Percentiles rank a stretch among this genome's conserved stretches.
Conservation (phyloP, 1,140 invertebrate species). For the Apis mellifera region DNA sequence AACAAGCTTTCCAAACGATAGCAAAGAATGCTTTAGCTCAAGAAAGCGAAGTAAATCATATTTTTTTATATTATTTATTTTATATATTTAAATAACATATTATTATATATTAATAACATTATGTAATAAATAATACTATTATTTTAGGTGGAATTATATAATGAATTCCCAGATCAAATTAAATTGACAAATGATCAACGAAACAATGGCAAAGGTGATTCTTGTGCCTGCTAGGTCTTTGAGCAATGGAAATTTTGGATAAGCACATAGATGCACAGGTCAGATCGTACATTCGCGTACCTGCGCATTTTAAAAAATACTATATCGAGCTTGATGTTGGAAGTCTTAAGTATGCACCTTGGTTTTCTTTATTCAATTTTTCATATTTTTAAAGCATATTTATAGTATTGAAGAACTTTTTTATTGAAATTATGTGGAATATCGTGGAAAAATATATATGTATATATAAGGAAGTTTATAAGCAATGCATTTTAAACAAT, state of each 20-base stretch:
- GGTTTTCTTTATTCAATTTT: conserved; percentile 40
- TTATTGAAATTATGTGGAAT: conserved; percentile 1
- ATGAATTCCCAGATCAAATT: conserved; percentile 98
- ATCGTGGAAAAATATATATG: not conserved
- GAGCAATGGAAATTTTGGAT: conserved; percentile 66
- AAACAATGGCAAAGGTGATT: conserved; percentile 87
- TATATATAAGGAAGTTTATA: conserved; percentile 32
- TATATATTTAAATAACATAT: conserved; percentile 10
- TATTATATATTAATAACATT: too few species aligned
- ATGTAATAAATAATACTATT: conserved; percentile 17
- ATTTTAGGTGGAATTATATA: conserved; percentile 93
- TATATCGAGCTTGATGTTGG: conserved; percentile 58
- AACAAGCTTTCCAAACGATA: conserved; percentile 98
- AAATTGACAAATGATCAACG: conserved; percentile 87
- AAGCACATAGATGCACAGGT: conserved; percentile 72
- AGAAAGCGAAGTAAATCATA: conserved; percentile 85
- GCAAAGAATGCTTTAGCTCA: conserved; percentile 98
- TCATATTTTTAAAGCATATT: conserved; percentile 13
- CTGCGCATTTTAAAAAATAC: conserved; percentile 57
- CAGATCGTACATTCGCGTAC: conserved; percentile 72
- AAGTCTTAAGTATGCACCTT: conserved; percentile 53
- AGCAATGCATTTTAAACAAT: conserved; percentile 32
- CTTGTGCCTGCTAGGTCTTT: conserved; percentile 88
- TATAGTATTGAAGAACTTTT: not conserved
- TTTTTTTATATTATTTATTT: conserved; percentile 19